Conservation (phyloP, 2,113 vertebrate species). For the Malurus cyaneus region DNA sequence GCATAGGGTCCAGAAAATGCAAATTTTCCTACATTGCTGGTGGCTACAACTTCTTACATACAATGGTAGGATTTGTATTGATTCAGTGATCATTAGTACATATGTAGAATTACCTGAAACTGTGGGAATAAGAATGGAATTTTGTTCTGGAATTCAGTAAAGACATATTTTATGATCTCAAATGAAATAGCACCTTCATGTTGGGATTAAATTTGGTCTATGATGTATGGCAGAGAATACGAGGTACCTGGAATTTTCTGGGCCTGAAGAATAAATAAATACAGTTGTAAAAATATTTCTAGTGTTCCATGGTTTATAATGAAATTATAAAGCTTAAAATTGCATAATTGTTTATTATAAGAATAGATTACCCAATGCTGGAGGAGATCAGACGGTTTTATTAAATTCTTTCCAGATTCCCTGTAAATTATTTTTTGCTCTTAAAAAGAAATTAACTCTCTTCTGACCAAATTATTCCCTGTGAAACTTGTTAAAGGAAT, state of each 20-base stretch:
- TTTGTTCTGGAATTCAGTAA: neutral
- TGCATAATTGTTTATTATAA: neutral
- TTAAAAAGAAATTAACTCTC: neutral
- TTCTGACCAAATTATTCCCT: neutral
- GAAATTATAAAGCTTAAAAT: neutral
- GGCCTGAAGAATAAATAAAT: neutral
- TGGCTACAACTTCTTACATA: neutral
- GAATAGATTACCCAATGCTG: neutral
- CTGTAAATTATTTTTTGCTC: neutral
- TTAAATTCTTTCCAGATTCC: slow-evolving; percentile 13
- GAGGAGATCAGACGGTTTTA: neutral
- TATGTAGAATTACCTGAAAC: neutral
- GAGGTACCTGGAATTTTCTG: neutral
- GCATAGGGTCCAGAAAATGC: neutral
- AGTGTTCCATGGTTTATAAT: neutral
- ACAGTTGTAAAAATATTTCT: neutral
- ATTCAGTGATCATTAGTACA: neutral
- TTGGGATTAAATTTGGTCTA: neutral
- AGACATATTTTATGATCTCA: neutral
- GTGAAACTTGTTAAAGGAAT: neutral
- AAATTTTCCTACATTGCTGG: neutral
- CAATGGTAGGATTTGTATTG: neutral
- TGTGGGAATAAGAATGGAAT: neutral
- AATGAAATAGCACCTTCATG: neutral
- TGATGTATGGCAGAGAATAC: neutral